Evolutionary conservation across 1,140 invertebrate species (phyloP), one percentile per base, ranked within the genome.

Genomic region (Ostrea denselamellosa): DNA sequence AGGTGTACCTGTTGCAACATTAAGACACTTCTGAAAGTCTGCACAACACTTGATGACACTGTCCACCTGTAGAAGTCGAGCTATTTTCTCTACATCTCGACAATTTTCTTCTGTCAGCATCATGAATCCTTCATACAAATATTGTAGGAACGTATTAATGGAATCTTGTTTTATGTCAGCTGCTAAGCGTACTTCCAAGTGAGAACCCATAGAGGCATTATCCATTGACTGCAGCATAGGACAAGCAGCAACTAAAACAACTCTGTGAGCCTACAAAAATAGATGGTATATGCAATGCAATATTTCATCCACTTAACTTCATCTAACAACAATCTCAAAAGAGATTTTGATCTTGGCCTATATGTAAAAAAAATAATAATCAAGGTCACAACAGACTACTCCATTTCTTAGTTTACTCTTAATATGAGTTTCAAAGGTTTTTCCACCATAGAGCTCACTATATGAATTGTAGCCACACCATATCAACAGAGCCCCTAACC

Each of bases 51-150:
- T 89, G 12, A 87, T 89, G 17, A 89, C 77, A 87, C 86, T 86
- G 56, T 89, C 89, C 34, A 89, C 89, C 81, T 89, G 89, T 56
- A 89, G 62, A 7, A 89, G 81, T 54, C 89, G 54, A 25, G 86
- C 89, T n/a, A 89, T 85, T 83, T 87, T 87, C 54, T 89, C 89
- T 2, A 89, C 86, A 83, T 89, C 86, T 86, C 82, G 52, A 17
- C 87, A 86, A 83, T 87, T 89, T 56, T 89, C 89, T 62, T 89
- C 89, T 86, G 89, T 87, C 14, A 89, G 65, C 86, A 89, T 86
- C 89, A 89, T 89, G 58, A 89, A 89, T 9, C 89, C 89, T 44
- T 89, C 89, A 86, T 89, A 89, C 77, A 89, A 71, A 87, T 89
- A 89, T 53, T 89, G 89, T 83, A 89, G 86, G 77, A 89, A 89